Evolutionary conservation across 2,797 vertebrate species (phyloP), one percentile per base, ranked within the genome.

Genomic region (Allobates femoralis): DNA sequence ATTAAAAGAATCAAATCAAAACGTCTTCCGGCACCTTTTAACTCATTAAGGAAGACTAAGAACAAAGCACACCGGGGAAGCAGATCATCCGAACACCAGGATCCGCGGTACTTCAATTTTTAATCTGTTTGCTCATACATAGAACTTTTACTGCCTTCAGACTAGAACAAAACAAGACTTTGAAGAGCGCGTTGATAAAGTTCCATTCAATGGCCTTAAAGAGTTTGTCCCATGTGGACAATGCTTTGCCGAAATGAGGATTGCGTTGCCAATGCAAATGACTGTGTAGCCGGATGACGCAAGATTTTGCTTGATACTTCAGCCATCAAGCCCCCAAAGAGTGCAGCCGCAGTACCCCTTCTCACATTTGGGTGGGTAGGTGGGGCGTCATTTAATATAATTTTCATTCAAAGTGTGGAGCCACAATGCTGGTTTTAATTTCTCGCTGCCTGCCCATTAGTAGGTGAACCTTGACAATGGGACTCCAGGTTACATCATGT

Each of bases 1-100:
- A 79, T 84, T 79, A 87, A 74, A 83, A 75, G 67, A 58, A 69
- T 69, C 71, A 46, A 73, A 41, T 75, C n/a, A 18, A 53, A 53
- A 41, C 41, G 76, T 74, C 66, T 80, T 79, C 46, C n/a, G 82
- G 82, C 80, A 32, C 51, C 86, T 55, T 84, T 87, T 84, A 87
- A 75, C 23, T 84, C 76, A 84, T 87, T 87, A 84, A 26, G 66
- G n/a, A 87, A 74, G 67, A 69, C 81, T 64, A 79, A 83, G 86
- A 53, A 87, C 81, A 84, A 37, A 79, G 73, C 75, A 53, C 81
- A 79, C 76, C 81, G n/a, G 82, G 85, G 85, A 86, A 34, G 58
- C 79, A 8, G 56, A 86, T 51, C 67, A 32, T 58, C 21, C 28
- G 19, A 51, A 55, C 19, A 41, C 34, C 37, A 41, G 41, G 19